These are phyloP conservation scores for Chionodraco myersi DNA, from an alignment of 2,113 vertebrate genomes.

Conservation along the genomic window DNA sequence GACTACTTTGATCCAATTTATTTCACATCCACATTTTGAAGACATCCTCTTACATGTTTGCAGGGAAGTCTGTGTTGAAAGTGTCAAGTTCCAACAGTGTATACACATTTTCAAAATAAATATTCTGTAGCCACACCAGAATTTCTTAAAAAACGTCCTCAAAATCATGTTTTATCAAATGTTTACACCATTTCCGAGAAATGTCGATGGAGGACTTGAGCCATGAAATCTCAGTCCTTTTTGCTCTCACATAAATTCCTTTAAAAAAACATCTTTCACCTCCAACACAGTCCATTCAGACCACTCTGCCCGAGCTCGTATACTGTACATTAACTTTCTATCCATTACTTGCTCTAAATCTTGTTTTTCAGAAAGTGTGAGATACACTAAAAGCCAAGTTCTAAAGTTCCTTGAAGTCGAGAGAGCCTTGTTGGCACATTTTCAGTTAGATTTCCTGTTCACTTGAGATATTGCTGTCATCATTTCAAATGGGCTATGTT, in stretches of 20 bases:
- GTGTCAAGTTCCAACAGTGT: slow-evolving; percentile 25
- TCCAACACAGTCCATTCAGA: slow-evolving; percentile 10
- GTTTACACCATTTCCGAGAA: background rate
- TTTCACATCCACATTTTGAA: slow-evolving; percentile 41
- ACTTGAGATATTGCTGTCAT: background rate
- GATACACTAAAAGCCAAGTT: slow-evolving; percentile 7
- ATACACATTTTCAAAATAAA: too few species aligned
- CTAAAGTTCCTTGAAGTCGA: background rate
- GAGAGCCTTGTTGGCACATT: slow-evolving; percentile 6
- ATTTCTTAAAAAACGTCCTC: slow-evolving; percentile 20
- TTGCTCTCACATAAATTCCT: background rate
- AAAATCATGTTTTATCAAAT: slow-evolving; percentile 24
- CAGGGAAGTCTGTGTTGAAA: slow-evolving; percentile 22
- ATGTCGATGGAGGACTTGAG: slow-evolving; percentile 5
- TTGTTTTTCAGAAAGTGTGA: slow-evolving; percentile 5
- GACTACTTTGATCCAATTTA: slow-evolving; percentile 48
- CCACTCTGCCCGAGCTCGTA: background rate
- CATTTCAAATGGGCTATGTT: background rate
- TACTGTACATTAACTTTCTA: slow-evolving; percentile 16
- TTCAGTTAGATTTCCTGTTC: background rate
- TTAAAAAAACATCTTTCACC: slow-evolving; percentile 3
- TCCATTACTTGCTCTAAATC: slow-evolving; percentile 14
- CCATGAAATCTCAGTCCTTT: background rate
- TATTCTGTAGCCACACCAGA: slow-evolving; percentile 10
- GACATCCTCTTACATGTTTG: slow-evolving; percentile 31